Evolutionary conservation across 1,140 invertebrate genomes (phyloP).

Genomic region (Cyphomyrmex costatus): DNA sequence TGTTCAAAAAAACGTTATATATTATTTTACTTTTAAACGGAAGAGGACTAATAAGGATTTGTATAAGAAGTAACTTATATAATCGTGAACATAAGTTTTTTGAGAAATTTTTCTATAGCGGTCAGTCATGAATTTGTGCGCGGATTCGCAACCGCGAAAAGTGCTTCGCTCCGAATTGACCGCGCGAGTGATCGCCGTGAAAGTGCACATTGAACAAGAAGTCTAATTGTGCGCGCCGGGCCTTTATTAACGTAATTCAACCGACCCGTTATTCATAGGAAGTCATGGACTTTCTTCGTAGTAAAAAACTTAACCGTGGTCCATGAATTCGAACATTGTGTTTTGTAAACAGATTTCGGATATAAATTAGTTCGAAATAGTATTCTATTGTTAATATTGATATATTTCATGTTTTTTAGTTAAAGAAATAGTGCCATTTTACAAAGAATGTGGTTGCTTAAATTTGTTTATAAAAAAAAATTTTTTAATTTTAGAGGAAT

Average conservation of each 20-base stretch:
- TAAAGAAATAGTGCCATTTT: neutral
- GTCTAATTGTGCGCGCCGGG: slow-evolving; percentile 58
- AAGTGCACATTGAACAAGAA: slow-evolving; percentile 61
- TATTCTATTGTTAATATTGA: slow-evolving; percentile 1
- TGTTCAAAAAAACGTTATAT: neutral
- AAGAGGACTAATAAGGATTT: neutral
- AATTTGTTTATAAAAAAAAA: neutral
- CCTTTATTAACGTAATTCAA: slow-evolving; percentile 49
- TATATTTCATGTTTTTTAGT: neutral
- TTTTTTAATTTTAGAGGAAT: neutral
- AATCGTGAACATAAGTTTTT: neutral
- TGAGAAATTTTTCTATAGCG: neutral
- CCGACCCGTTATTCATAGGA: slow-evolving; percentile 32
- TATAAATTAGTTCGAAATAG: neutral
- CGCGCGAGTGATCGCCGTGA: slow-evolving; percentile 56
- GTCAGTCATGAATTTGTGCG: slow-evolving; percentile 18
- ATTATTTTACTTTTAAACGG: neutral
- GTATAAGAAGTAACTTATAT: neutral
- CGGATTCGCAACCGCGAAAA: slow-evolving; percentile 19
- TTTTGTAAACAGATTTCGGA: neutral
- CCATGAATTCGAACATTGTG: neutral
- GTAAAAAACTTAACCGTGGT: slow-evolving; percentile 24
- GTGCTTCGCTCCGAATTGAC: slow-evolving; percentile 40
- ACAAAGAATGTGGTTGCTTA: neutral
- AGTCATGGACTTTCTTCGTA: slow-evolving; percentile 46